These are phyloP conservation scores for Barypeithes pellucidus DNA, from an alignment of 2,888 invertebrate genomes.

Conservation along the genomic window DNA sequence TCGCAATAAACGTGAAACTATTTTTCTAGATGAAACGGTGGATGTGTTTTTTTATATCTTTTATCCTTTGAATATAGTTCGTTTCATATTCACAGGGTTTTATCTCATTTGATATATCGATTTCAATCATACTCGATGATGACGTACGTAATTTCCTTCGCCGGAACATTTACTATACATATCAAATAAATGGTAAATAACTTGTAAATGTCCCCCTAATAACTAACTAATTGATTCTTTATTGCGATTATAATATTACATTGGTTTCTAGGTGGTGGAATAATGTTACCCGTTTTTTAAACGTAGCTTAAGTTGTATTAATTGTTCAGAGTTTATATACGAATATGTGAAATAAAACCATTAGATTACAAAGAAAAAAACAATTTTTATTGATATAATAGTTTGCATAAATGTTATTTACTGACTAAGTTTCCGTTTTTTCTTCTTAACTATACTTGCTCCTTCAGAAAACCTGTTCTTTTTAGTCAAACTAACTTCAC, in stretches of 20 bases:
- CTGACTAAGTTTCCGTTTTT: constrained; percentile 20
- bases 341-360: constrained; percentile 15
- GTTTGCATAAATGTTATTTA: constrained; percentile 3
- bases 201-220: too few species aligned
- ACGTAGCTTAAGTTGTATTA: background rate
- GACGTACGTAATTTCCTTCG: too few species aligned
- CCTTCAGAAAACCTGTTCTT: constrained; percentile 31
- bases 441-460: constrained; percentile 28
- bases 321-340: background rate
- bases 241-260: background rate
- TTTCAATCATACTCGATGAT: too few species aligned
- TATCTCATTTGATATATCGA: too few species aligned
- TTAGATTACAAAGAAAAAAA: background rate
- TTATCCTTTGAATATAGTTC: too few species aligned
- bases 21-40: too few species aligned
- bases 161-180: too few species aligned
- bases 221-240: too few species aligned
- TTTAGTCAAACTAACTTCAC: constrained; percentile 18
- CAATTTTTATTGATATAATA: constrained; percentile 15
- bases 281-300: constrained; percentile 1
- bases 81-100: too few species aligned
- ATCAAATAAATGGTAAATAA: too few species aligned
- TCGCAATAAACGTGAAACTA: too few species aligned
- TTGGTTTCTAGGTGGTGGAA: background rate
- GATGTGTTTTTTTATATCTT: too few species aligned